Base-by-base conservation (phyloP, 2,888 invertebrate species). In the Sphaerophoria rueppellii region DNA sequence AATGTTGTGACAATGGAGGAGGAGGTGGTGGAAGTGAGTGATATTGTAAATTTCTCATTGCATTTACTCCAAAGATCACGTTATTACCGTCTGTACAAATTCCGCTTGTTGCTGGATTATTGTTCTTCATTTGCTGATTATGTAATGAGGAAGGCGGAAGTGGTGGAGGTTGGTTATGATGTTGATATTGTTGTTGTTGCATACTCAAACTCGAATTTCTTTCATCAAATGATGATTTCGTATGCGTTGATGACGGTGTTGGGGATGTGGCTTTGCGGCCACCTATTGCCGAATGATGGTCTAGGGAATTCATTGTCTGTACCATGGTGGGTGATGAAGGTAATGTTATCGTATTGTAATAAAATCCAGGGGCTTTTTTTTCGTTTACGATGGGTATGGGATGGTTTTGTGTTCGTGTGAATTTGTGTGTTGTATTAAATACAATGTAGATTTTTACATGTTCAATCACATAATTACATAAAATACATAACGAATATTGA, bases 1-100 rank as follows among this genome's bases (percentile, higher is more conserved):
- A 16, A 12, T 72, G 72, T 6, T 65, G 50, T 34, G 75, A n/a
- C 55, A 75, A 24, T 55, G 77, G 91, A 88, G 92, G 93, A 89
- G 93, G 91, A 87, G 94, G 94, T 91, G 94, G 94, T 91, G 94
- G 94, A 91, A 78, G 40, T 9, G 82, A 71, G 55, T 82, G 86
- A 67, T 82, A 82, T 54, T 82, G 86, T 69, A 79, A 12, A 58
- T 86, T 86, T 69, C 86, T 58, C 4, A 78, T 74, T 32, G 58
- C 12, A 12, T 73, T 35, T 43, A 71, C 50, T 4, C 74, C 82
- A 69, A 67, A 82, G 5, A 24, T 40, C 32, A 82, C 89, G 89
- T 89, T 90, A 90, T 90, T 63, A 90, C 90, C 58, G 43, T 86
- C 82, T 4, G 14, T n/a, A 14, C 82, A 71, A 24, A 75, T 34